These are phyloP conservation scores for Dallia pectoralis DNA, from an alignment of 2,797 vertebrate genomes.

Conservation along the genomic window DNA sequence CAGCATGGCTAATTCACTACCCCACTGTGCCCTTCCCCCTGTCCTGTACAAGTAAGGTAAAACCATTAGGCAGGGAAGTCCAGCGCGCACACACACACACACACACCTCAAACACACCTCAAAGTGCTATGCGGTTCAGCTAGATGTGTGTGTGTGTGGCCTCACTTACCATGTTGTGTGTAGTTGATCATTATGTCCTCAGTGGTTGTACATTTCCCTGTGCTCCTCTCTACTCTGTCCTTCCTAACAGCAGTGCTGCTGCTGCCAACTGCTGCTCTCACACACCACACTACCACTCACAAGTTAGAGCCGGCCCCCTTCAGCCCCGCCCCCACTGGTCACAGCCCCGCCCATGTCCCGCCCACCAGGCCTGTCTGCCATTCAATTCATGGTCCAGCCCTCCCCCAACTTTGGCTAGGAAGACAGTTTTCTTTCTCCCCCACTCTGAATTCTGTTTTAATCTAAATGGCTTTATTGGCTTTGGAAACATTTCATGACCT, in stretches of 20 bases:
- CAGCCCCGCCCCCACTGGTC: background rate
- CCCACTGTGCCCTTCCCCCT: conserved; percentile 12
- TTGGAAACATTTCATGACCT: too few relatives aligned
- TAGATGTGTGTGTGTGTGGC: conserved; percentile 21
- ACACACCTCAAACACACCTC: conserved; percentile 5
- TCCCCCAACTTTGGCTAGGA: background rate
- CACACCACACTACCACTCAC: conserved; percentile 50
- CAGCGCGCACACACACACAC: conserved; percentile 15
- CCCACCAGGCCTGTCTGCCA: conserved; percentile 32
- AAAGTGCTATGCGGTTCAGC: conserved; percentile 22
- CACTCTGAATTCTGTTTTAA: conserved; percentile 24
- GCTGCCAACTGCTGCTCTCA: conserved; percentile 32
- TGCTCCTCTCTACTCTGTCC: conserved; percentile 14
- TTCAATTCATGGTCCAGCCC: background rate
- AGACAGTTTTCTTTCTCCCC: conserved; percentile 3
- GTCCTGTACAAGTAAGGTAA: conserved; percentile 42
- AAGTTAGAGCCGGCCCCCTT: conserved; percentile 57
- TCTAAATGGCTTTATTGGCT: too few relatives aligned
- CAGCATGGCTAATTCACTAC: conserved; percentile 8
- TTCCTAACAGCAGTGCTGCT: conserved; percentile 46
- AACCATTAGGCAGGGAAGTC: conserved; percentile 34
- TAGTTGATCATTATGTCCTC: conserved; percentile 35
- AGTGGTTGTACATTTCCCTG: conserved; percentile 52
- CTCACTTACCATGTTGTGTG: conserved; percentile 66
- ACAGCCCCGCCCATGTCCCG: background rate